Evolutionary conservation across 2,113 vertebrate species (phyloP).

Genomic region (Alosa alosa): DNA sequence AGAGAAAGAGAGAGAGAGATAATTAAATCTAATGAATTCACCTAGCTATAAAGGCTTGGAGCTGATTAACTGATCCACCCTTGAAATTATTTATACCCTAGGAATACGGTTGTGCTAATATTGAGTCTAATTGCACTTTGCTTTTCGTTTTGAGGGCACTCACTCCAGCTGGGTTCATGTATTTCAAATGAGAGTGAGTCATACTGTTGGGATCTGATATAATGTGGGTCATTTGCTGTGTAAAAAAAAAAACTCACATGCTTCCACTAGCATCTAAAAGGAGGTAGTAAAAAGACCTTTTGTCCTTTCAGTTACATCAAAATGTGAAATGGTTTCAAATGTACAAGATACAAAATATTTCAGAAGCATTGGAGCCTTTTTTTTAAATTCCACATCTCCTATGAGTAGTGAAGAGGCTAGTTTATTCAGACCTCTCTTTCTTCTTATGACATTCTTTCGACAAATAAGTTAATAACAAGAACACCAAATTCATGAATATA

Average conservation of each 20-base stretch:
- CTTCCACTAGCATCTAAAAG: neutral
- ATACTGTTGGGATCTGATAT: neutral
- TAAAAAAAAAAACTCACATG: neutral
- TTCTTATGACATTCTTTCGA: conserved; percentile 1
- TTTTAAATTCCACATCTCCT: neutral
- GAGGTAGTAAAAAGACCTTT: neutral
- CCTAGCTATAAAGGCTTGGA: neutral
- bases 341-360: neutral
- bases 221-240: neutral
- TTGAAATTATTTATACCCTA: neutral
- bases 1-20: neutral
- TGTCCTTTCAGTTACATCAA: neutral
- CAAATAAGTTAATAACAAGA: neutral
- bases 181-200: neutral
- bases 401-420: neutral
- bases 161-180: neutral
- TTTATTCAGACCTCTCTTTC: neutral
- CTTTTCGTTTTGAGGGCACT: neutral
- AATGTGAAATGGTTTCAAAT: neutral
- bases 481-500: neutral
- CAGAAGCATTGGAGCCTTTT: neutral
- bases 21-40: neutral
- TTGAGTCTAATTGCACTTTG: conserved; percentile 1
- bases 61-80: neutral
- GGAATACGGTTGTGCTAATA: neutral